Base-by-base conservation (phyloP, 2,888 invertebrate species). In the Pemphredon lugubris region DNA sequence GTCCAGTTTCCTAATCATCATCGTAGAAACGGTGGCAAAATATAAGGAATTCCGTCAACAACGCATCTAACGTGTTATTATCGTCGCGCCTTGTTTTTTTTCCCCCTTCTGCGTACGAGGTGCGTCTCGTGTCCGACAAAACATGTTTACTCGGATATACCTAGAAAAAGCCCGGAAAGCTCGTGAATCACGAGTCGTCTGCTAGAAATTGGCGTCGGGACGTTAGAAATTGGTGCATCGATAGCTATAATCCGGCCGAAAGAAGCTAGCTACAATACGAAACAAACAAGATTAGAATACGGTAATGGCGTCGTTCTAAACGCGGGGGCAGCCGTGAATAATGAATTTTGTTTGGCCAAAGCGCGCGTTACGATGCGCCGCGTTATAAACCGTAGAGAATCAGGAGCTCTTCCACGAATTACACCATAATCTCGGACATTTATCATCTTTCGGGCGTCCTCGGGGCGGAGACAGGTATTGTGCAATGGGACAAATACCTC, bases 211-310 rank as follows among this genome's bases (percentile, higher is more conserved):
- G 51, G 60, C 60, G 39, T 47, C 34, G 23, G 6, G 20, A 26
- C 6, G 13, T 30, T 13, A 14, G 20, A n/a, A n/a, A n/a, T n/a
- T n/a, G n/a, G n/a, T n/a, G n/a, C 2, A 18, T 13, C 47, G 20
- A 48, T 30, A 32, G 13, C 13, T 30, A 23, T 3, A 11, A 44
- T 32, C 34, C 51, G 16, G 39, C 42, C 39, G 44, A 47, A 69
- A 26, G 47, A 58, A 74, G 44, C 60, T 61, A 50, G 23, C 40
- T 11, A 13, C 14, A n/a, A 37, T 34, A n/a, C 6, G 13, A 48
- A 18, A 48, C 57, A 60, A 73, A 65, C 55, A 44, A 50, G 47
- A 68, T 66, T 57, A 40, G 18, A 16, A 20, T 34, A 42, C 53
- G 26, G 34, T 51, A 71, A 76, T 44, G 63, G 47, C 54, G n/a